These are phyloP conservation scores for Sphecodes monilicornis DNA, from an alignment of 2,888 invertebrate species.

Conservation along the genomic window DNA sequence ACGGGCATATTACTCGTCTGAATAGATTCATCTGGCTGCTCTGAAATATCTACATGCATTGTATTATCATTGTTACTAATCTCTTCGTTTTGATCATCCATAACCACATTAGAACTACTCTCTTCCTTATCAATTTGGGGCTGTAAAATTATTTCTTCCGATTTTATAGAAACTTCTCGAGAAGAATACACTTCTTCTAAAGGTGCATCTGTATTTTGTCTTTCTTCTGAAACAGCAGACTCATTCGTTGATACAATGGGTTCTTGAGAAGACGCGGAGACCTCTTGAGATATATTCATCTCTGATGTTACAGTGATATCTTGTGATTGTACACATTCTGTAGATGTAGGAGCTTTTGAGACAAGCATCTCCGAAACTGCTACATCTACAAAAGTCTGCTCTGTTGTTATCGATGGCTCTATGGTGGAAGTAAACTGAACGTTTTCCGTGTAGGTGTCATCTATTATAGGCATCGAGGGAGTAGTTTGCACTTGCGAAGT, in stretches of 20 bases:
- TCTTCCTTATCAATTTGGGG: constrained; percentile 45
- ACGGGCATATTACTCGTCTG: constrained; percentile 58
- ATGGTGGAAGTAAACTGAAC: constrained; percentile 68
- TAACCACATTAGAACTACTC: constrained; percentile 2
- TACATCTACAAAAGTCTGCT: constrained; percentile 72
- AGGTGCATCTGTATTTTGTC: constrained; percentile 35
- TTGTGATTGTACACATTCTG: constrained; percentile 48
- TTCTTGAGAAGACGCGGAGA: constrained; percentile 57
- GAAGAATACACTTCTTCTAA: constrained; percentile 57
- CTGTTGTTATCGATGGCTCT: constrained; percentile 61
- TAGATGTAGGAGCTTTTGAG: constrained; percentile 67
- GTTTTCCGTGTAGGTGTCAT: constrained; percentile 78
- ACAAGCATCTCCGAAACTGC: constrained; percentile 76
- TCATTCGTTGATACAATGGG: constrained; percentile 54
- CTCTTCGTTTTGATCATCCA: constrained; percentile 17
- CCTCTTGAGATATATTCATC: constrained; percentile 55
- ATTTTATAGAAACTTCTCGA: constrained; percentile 58
- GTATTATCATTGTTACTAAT: constrained; percentile 31
- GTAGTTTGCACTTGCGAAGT: constrained; percentile 76
- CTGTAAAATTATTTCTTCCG: constrained; percentile 60
- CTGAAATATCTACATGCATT: constrained; percentile 50
- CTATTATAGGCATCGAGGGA: constrained; percentile 83
- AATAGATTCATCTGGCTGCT: constrained; percentile 48
- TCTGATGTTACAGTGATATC: constrained; percentile 63
- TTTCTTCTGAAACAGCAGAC: constrained; percentile 33